Evolutionary conservation across 92 coral and sea anemone genomes (phyloP).

Genomic region (Zoanthus sociatus): DNA sequence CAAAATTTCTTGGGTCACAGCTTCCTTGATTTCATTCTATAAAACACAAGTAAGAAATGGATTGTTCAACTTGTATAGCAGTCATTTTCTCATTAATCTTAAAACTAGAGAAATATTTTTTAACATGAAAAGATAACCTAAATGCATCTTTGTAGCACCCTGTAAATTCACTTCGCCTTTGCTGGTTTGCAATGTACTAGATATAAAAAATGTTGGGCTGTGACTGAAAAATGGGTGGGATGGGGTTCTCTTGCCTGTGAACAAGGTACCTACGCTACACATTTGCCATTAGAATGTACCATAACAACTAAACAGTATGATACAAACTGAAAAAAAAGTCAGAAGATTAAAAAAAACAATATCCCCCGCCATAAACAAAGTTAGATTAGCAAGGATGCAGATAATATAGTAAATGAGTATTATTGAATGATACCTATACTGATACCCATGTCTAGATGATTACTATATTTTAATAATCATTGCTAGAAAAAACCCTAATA

Average conservation of each 20-base stretch:
- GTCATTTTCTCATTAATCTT: neutral
- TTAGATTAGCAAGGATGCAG: neutral
- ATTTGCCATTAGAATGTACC: conserved; percentile 4
- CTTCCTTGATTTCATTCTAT: conserved; percentile 58
- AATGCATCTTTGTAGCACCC: neutral
- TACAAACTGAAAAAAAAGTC: neutral
- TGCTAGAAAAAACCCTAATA: neutral
- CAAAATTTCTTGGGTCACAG: conserved; percentile 61
- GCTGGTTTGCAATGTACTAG: conserved; percentile 14
- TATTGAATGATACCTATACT: neutral
- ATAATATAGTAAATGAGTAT: neutral
- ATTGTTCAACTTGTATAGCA: conserved; percentile 3
- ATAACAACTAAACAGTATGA: neutral
- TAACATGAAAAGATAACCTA: neutral
- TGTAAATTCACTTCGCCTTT: neutral
- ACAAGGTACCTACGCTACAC: neutral
- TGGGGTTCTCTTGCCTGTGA: conserved; percentile 10
- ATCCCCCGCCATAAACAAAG: neutral
- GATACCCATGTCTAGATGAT: neutral
- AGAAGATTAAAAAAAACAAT: neutral
- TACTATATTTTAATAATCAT: neutral
- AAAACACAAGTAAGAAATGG: neutral
- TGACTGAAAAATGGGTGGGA: neutral
- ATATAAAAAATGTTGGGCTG: neutral
- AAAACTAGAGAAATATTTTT: conserved; percentile 4